Evolutionary conservation across 2,888 invertebrate genomes (phyloP), one percentile per base, ranked within the genome.

Genomic region (Halictus quadricinctus): DNA sequence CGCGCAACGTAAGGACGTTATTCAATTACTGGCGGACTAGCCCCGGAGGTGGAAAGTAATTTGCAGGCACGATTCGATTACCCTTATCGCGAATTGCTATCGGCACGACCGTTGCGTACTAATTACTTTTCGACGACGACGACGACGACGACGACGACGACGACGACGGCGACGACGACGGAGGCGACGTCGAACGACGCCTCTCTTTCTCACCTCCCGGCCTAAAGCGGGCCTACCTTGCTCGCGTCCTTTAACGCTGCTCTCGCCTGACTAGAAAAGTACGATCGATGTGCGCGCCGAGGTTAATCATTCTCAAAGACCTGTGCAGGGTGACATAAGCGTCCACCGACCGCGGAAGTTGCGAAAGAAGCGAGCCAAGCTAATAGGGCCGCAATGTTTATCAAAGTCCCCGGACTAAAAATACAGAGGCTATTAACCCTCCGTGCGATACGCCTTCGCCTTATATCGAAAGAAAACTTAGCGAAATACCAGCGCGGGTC

Each of bases 41-140:
- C 64, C 66, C 82, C 81, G 86, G 85, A 88, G 87, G 90, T 87
- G 87, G 90, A 85, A 91, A 91, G 90, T 91, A 91, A 90, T 90
- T 90, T 90, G 87, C 89, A 89, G 89, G 81, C 83, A 80, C 83
- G 87, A 90, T 89, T 90, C 90, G 90, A 90, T 90, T 90, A 90
- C 86, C 84, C 86, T 90, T 91, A 90, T 90, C 90, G 85, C 83
- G 84, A 81, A 83, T 86, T 84, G 89, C 90, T 90, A 90, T 91
- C 90, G 87, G 87, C 86, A 86, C 84, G 83, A 80, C 76, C 79
- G 84, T 81, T 87, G 83, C 85, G 86, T 85, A 81, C 89, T 90
- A 90, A 90, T 90, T 89, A 90, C 90, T 88, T 86, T 85, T 79
- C 86, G 83, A 80, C 87, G 83, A 66, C 80, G 81, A 72, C 76